Evolutionary conservation across 1,140 invertebrate genomes (phyloP).

Genomic region (Bombus waltoni): DNA sequence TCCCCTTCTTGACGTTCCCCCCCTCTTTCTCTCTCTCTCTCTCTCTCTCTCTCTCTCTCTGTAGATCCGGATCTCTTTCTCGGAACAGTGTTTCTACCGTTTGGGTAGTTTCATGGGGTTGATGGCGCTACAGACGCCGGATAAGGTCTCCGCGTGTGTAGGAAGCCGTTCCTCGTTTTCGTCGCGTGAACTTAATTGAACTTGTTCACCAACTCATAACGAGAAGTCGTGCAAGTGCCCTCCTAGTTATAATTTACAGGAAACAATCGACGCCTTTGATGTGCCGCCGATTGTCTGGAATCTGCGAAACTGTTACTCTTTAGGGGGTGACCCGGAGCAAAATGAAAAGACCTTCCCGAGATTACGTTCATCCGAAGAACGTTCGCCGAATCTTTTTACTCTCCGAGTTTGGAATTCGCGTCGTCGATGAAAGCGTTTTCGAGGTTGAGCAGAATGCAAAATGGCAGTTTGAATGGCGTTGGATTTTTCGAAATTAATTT

Average conservation of each 20-base stretch:
- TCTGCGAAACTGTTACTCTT: slow-evolving; percentile 42
- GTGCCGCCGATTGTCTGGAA: slow-evolving; percentile 78
- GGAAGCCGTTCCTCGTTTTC: slow-evolving; percentile 78
- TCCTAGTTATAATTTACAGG: slow-evolving; percentile 81
- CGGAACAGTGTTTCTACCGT: slow-evolving; percentile 25
- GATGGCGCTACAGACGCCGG: slow-evolving; percentile 42
- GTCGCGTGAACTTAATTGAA: slow-evolving; percentile 81
- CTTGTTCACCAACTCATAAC: slow-evolving; percentile 83
- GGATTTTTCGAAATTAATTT: background rate
- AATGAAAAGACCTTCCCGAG: background rate
- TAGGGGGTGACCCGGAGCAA: background rate
- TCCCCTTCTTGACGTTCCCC: background rate
- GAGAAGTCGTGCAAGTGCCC: slow-evolving; percentile 82
- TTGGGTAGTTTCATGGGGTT: slow-evolving; percentile 39
- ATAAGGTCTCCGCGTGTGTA: slow-evolving; percentile 68
- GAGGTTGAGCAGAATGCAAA: background rate
- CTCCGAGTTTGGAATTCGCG: too few relatives aligned
- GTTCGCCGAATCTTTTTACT: slow-evolving; percentile 19
- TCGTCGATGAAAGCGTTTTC: too few relatives aligned
- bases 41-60: slow-evolving; percentile 2
- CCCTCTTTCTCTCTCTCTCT: slow-evolving; percentile 18
- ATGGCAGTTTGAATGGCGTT: too few relatives aligned
- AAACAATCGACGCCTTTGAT: slow-evolving; percentile 82
- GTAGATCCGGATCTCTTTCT: background rate
- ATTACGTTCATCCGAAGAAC: slow-evolving; percentile 36